Conservation (phyloP, 37 sponge, comb jelly and placozoan genomes). For the Aphrocallistes beatrix region DNA sequence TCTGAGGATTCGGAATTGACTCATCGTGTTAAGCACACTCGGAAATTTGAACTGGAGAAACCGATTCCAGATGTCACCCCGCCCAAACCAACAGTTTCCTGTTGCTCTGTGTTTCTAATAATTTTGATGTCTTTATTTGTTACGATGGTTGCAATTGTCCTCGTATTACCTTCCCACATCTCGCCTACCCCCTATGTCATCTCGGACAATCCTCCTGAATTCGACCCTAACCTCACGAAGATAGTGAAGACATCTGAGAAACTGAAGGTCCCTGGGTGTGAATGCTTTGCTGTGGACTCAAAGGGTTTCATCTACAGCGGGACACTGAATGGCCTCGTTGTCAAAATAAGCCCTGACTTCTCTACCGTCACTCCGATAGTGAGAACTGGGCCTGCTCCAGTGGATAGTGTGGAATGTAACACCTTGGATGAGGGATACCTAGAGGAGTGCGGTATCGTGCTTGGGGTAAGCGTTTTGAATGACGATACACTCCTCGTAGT, state of each 20-base stretch:
- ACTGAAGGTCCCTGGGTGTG: not conserved
- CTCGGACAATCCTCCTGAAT: not conserved
- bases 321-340: not conserved
- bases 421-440: not conserved
- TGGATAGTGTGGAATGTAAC: not conserved
- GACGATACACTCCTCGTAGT: not conserved
- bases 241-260: not conserved
- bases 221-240: not conserved
- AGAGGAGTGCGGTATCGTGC: not conserved
- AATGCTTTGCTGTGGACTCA: not conserved
- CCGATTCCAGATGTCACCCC: not conserved
- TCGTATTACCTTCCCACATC: not conserved
- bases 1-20: not conserved
- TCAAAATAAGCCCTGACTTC: not conserved
- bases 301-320: not conserved
- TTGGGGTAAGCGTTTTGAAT: not conserved
- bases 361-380: not conserved
- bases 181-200: not conserved
- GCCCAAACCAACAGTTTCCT: not conserved
- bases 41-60: not conserved
- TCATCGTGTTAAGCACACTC: not conserved
- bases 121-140: not conserved
- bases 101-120: not conserved
- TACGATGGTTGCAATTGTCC: not conserved
- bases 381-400: not conserved